Base-by-base conservation (phyloP, 2,888 invertebrate genomes). In the Lochmaea crataegi region DNA sequence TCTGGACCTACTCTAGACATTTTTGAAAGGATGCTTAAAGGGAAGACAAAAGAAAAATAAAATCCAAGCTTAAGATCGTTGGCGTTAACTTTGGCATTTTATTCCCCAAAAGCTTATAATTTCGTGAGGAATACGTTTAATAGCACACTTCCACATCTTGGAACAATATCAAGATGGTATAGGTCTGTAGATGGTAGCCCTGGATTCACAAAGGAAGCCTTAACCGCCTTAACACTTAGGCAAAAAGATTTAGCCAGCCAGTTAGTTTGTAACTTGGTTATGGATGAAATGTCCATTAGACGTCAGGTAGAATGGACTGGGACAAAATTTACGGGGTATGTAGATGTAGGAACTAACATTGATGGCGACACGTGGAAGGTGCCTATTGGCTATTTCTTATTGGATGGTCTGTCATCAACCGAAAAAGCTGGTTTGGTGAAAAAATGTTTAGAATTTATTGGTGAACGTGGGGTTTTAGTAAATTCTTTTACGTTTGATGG, bases 281-380 rank as follows among this genome's bases (percentile, higher is more conserved):
- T 82, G 16, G 80, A 81, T 72, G 80, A 83, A 76, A 83, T 83
- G 80, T 72, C 79, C 9, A 81, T 83, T 42, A 76, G 78, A 48
- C 71, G 76, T 65, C 73, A 79, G 56, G 71, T 80, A 5, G 79
- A 81, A 63, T 82, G 77, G 76, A 72, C 78, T 16, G 79, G 80
- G 18, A 70, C 58, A 45, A 78, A 79, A 65, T 78, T 76, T 66
- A 61, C 63, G 63, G 82, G 82, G 6, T 79, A 78, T 74, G 79
- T 83, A 16, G 79, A 82, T 69, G 71, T 79, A 61, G 80, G 81
- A 11, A 75, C 72, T 11, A 72, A 67, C 65, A 41, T 79, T 9
- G 77, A 80, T 38, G 60, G 71, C 60, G 82, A 82, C 65, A n/a
- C 48, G 14, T 80, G 80, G 82, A 80, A 80, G 72, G 64, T 82